Base-by-base conservation (phyloP, 2,888 invertebrate genomes). In the Ypsolopha sequella region DNA sequence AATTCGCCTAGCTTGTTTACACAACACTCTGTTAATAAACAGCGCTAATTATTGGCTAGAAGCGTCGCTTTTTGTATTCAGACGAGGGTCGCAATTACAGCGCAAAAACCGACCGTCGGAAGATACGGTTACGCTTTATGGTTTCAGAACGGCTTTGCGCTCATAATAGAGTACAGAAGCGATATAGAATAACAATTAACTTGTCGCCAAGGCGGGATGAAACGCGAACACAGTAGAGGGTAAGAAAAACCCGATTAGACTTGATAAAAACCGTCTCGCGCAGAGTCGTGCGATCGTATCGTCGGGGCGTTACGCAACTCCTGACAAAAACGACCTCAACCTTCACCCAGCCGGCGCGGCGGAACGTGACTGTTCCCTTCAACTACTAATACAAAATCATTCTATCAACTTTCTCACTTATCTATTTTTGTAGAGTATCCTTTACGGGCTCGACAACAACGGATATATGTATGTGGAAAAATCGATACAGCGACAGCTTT, bases 271-370 rank as follows among this genome's bases (percentile, higher is more conserved):
- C 45, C 45, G 45, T 45, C 45, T 45, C 34, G 45, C 34, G 33
- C 34, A 24, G 24, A 34, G 34, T n/a, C 45, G 33, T n/a, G 7
- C 45, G 45, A 6, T 13, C 13, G 45, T 24, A 33, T 45, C 24
- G 45, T 45, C 45, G 24, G 24, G 24, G 24, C 24, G 45, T 45
- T 24, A 45, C 45, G 45, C 45, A 45, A 45, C 34, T 24, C 34
- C 43, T 13, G 34, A 24, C 33, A 45, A 45, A 45, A 45, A 45
- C 45, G 24, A 45, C 45, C 45, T 45, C 45, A 45, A 45, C 45
- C 45, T 45, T 45, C 45, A 24, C 34, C 33, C 6, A 13, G 10
- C 34, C 6, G 44, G 33, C 44, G 44, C 33, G 33, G 34, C 9
- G 45, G 34, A 33, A 34, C 34, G 34, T 33, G n/a, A 33, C 45